Base-by-base conservation (phyloP, 2,888 invertebrate genomes). In the Dryomyza anilis region DNA sequence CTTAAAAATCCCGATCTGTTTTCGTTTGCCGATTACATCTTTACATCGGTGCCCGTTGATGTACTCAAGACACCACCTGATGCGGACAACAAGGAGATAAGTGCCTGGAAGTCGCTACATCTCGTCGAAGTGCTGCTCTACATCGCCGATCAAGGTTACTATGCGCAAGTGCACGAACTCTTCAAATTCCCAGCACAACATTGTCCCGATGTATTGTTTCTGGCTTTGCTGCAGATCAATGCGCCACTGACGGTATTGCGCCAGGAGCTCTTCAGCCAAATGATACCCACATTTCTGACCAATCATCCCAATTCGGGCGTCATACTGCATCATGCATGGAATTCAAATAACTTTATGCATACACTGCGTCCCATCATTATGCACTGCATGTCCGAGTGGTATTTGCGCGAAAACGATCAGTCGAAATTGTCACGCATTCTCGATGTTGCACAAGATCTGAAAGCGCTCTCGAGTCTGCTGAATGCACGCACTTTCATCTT, bases 331-430 rank as follows among this genome's bases (percentile, higher is more conserved):
- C 94, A 95, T 79, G 96, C 96, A 3, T 99, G 98, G 98, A 94
- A 95, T 80, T 89, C 91, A 60, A 91, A 91, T 76, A 89, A 89
- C 72, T 87, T 86, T 19, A 87, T 85, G 70, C 84, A 86, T 43
- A 86, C 87, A 61, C 87, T 94, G 60, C 91, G 93, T 71, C 89
- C 91, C 2, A 89, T 93, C 65, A 91, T 98, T 67, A 96, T 97
- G 93, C 94, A 95, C 76, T 91, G 96, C 1, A 98, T 98, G 97
- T 95, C 95, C 0, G 96, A 98, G 71, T 98, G 97, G 96, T 98
- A 98, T 84, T 87, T 92, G 71, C 87, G 91, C 70, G 96, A 98
- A 77, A 91, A 93, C 76, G 98, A 99, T 83, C 98, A 97, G 82
- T 91, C 93, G 2, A 89, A 96, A 77, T 84, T 99, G 36, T 95